phyloP scores from a whole-genome alignment of 2,888 invertebrate genomes.

The Amiota minor region DNA sequence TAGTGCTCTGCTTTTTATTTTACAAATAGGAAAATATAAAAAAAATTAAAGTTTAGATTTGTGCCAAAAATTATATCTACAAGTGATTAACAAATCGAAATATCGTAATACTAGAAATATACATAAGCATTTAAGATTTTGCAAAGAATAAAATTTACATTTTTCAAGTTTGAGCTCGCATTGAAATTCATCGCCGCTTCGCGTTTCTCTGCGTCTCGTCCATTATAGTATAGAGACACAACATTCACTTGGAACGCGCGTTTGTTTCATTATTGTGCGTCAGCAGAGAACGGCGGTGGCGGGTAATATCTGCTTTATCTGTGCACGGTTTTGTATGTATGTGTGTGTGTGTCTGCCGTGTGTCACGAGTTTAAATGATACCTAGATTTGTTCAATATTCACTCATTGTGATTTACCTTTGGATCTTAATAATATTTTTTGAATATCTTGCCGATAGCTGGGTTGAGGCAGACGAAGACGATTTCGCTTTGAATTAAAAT shows the following conservation, averaged over 20 bases:
- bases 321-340: slow-evolving; percentile 16
- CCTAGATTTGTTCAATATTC: background rate
- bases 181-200: background rate
- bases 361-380: slow-evolving; percentile 19
- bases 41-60: too few species aligned
- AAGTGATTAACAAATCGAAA: too few species aligned
- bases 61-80: too few species aligned
- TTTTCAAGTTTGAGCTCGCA: background rate
- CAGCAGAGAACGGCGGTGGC: background rate
- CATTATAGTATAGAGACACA: too few species aligned
- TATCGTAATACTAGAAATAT: slow-evolving; percentile 1
- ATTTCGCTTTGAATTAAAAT: background rate
- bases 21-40: background rate
- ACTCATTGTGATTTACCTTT: slow-evolving; percentile 1
- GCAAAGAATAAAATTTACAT: slow-evolving; percentile 10
- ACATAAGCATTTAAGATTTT: slow-evolving; percentile 12
- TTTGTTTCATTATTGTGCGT: background rate
- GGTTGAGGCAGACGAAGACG: background rate
- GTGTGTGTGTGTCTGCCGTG: slow-evolving; percentile 7
- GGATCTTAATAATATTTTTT: background rate
- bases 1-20: slow-evolving; percentile 30
- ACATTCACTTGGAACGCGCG: background rate
- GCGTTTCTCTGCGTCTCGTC: background rate
- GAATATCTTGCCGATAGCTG: background rate
- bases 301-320: too few species aligned